phyloP scores from a whole-genome alignment of 2,888 invertebrate species.

The Aromia moschata region DNA sequence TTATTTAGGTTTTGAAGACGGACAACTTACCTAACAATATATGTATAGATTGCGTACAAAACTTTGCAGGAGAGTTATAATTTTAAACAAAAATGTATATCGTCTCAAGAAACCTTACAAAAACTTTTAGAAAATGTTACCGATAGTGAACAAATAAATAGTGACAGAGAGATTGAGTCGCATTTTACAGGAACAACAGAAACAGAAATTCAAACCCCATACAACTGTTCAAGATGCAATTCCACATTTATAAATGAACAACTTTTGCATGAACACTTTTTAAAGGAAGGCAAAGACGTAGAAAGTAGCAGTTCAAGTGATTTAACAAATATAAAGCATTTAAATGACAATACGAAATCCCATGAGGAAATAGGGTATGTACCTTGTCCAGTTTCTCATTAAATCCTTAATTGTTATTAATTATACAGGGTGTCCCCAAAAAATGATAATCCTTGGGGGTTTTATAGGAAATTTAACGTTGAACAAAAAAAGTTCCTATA shows the following conservation, averaged over 20 bases:
- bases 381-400: too few species aligned
- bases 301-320: too few species aligned
- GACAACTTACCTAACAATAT: slow-evolving; percentile 48
- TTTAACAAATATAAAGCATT: too few species aligned
- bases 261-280: slow-evolving; percentile 10
- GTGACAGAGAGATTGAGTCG: not conserved
- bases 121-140: slow-evolving; percentile 4
- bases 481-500: too few species aligned
- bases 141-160: not conserved
- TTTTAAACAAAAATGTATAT: slow-evolving; percentile 49
- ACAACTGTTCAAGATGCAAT: not conserved
- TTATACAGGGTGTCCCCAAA: too few species aligned
- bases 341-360: too few species aligned
- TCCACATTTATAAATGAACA: slow-evolving; percentile 6
- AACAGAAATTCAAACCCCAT: not conserved
- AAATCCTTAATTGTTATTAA: too few species aligned
- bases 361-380: too few species aligned
- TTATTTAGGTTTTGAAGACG: slow-evolving; percentile 34
- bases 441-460: too few species aligned
- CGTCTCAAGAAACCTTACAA: slow-evolving; percentile 41
- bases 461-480: too few species aligned
- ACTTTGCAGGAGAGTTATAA: slow-evolving; percentile 45
- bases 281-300: too few species aligned
- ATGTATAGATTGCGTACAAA: slow-evolving; percentile 45
- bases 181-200: not conserved